Percentiles rank a stretch among this genome's conserved stretches.
Evolutionary conservation across 1,140 invertebrate genomes (phyloP).

Genomic region (Marisa cornuarietis): DNA sequence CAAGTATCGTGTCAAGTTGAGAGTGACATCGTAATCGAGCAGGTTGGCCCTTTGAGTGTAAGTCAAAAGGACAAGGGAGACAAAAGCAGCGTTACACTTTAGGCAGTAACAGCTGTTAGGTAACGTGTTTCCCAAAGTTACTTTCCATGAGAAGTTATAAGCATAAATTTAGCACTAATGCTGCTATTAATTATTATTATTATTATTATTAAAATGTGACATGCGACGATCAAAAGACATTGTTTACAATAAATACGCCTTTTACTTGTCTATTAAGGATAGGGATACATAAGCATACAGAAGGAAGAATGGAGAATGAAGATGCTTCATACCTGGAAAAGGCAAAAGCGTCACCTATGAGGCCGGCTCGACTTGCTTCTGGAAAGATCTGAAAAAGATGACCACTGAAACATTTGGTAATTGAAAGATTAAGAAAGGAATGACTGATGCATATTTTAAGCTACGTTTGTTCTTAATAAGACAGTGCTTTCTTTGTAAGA

Average conservation of each 20-base stretch:
- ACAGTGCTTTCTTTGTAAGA: too few relatives aligned
- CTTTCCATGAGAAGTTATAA: too few relatives aligned
- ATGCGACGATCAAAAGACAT: too few relatives aligned
- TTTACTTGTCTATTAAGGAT: too few relatives aligned
- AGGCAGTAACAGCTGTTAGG: too few relatives aligned
- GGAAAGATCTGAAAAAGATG: constrained; percentile 70
- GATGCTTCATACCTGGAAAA: constrained; percentile 71
- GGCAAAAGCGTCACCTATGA: constrained; percentile 87
- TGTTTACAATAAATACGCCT: too few relatives aligned
- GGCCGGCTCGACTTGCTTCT: constrained; percentile 84
- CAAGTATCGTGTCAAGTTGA: constrained; percentile 79
- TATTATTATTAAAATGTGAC: too few relatives aligned
- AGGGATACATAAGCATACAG: constrained; percentile 60
- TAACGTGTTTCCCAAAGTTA: too few relatives aligned
- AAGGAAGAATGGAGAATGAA: neutral
- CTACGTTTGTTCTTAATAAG: too few relatives aligned
- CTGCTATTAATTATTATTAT: too few relatives aligned
- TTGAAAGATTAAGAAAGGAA: neutral
- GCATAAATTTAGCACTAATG: too few relatives aligned
- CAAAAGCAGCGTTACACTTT: too few relatives aligned
- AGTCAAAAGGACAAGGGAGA: neutral
- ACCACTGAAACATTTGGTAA: neutral
- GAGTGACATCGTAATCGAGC: constrained; percentile 76
- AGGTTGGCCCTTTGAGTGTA: constrained; percentile 73
- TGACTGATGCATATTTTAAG: neutral